Evolutionary conservation across 1,140 invertebrate species (phyloP).

Genomic region (Drosophila sulfurigaster): DNA sequence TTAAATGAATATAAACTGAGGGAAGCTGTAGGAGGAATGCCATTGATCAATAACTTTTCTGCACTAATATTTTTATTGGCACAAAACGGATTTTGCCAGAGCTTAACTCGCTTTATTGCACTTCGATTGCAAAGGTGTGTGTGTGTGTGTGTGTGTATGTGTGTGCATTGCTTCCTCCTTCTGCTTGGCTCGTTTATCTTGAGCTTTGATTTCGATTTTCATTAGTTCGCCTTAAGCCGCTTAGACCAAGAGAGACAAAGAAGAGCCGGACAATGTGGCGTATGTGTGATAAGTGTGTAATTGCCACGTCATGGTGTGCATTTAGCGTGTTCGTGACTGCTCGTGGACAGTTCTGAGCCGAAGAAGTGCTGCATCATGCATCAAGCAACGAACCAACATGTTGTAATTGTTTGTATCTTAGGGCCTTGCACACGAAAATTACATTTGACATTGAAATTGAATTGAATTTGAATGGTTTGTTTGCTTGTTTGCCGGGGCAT

Average conservation of each 20-base stretch:
- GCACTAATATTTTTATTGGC: constrained; percentile 73
- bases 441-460: constrained; percentile 55
- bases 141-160: no score
- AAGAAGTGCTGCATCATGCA: constrained; percentile 48
- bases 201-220: constrained; percentile 36
- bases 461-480: constrained; percentile 22
- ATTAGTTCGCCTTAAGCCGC: constrained; percentile 57
- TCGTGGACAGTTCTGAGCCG: constrained; percentile 52
- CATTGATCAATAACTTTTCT: constrained; percentile 7
- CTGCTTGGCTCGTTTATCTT: constrained; percentile 15
- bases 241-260: constrained; percentile 35
- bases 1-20: not conserved
- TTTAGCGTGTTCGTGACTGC: constrained; percentile 59
- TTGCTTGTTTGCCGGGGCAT: constrained; percentile 39
- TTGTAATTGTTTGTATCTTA: constrained; percentile 34
- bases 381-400: not conserved
- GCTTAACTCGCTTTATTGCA: constrained; percentile 65
- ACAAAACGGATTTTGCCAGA: constrained; percentile 68
- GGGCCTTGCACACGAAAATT: constrained; percentile 39
- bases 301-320: constrained; percentile 66
- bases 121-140: constrained; percentile 56
- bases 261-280: constrained; percentile 33
- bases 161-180: constrained; percentile 3
- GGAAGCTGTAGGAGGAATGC: not conserved
- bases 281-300: constrained; percentile 74